These are phyloP conservation scores for Seriola aureovittata DNA, from an alignment of 2,113 vertebrate species.

Conservation along the genomic window DNA sequence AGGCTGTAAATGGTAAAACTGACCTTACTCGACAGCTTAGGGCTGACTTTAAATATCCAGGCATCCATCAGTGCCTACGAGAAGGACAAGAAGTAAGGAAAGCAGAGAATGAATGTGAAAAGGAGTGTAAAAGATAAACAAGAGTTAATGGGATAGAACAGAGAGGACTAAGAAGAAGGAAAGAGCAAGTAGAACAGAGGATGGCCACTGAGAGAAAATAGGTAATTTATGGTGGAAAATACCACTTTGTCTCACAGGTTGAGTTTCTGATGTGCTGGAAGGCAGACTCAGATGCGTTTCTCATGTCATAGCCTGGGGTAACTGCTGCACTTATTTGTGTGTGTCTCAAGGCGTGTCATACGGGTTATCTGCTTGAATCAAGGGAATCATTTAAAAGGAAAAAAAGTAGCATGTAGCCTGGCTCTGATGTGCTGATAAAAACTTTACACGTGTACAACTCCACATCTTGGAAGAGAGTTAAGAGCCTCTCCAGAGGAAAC, in stretches of 20 bases:
- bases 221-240: slow-evolving; percentile 76
- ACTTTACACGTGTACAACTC: slow-evolving; percentile 70
- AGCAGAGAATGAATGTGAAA: slow-evolving; percentile 48
- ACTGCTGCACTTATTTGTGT: slow-evolving; percentile 49
- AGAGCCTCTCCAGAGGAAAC: slow-evolving; percentile 59
- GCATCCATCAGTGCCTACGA: slow-evolving; percentile 38
- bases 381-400: slow-evolving; percentile 35
- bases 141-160: slow-evolving; percentile 36
- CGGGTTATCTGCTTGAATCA: slow-evolving; percentile 48
- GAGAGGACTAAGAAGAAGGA: slow-evolving; percentile 27
- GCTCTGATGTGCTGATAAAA: slow-evolving; percentile 58
- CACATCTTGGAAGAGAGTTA: slow-evolving; percentile 70
- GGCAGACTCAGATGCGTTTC: slow-evolving; percentile 45
- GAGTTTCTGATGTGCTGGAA: slow-evolving; percentile 57
- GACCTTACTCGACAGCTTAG: slow-evolving; percentile 45
- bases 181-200: slow-evolving; percentile 26
- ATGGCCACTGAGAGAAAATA: slow-evolving; percentile 44
- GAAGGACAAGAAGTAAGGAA: slow-evolving; percentile 1
- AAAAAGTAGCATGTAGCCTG: slow-evolving; percentile 44
- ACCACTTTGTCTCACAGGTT: slow-evolving; percentile 56
- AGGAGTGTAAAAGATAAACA: slow-evolving; percentile 47
- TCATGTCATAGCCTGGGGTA: slow-evolving; percentile 40
- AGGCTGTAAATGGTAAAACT: slow-evolving; percentile 52
- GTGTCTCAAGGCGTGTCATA: slow-evolving; percentile 42
- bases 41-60: slow-evolving; percentile 44